Evolutionary conservation across 2,797 vertebrate genomes (phyloP).

Genomic region (Micrastur ruficollis): DNA sequence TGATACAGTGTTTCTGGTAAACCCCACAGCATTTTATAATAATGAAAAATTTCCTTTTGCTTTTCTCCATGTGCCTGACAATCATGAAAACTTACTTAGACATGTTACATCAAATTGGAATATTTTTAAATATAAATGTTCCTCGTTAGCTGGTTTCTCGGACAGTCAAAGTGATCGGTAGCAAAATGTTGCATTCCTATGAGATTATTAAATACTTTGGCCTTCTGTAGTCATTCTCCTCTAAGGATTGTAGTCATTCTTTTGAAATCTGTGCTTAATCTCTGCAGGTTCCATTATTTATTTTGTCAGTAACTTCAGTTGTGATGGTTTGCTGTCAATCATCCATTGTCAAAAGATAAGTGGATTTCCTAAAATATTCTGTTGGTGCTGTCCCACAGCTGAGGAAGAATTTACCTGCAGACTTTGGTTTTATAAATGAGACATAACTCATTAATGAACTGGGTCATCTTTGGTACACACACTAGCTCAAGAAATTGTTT

Average conservation of each 20-base stretch:
- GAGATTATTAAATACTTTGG: background rate
- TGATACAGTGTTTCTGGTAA: background rate
- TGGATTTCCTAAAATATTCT: background rate
- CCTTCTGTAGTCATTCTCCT: background rate
- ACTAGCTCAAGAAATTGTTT: background rate
- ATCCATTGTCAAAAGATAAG: background rate
- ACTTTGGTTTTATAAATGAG: background rate
- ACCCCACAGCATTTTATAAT: background rate
- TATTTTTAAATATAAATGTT: conserved; percentile 12
- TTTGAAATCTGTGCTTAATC: conserved; percentile 21
- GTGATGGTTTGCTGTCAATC: background rate
- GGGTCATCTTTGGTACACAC: background rate
- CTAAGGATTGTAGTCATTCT: background rate
- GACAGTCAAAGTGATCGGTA: background rate
- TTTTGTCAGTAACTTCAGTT: background rate
- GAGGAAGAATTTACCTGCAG: background rate
- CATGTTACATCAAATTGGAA: background rate
- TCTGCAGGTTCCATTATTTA: background rate
- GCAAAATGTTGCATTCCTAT: background rate
- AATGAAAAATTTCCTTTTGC: background rate
- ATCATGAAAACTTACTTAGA: background rate
- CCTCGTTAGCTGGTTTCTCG: background rate
- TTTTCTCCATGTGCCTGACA: background rate
- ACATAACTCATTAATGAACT: background rate
- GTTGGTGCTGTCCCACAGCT: background rate